phyloP scores from a whole-genome alignment of 1,140 invertebrate species.

The Habropoda laboriosa region DNA sequence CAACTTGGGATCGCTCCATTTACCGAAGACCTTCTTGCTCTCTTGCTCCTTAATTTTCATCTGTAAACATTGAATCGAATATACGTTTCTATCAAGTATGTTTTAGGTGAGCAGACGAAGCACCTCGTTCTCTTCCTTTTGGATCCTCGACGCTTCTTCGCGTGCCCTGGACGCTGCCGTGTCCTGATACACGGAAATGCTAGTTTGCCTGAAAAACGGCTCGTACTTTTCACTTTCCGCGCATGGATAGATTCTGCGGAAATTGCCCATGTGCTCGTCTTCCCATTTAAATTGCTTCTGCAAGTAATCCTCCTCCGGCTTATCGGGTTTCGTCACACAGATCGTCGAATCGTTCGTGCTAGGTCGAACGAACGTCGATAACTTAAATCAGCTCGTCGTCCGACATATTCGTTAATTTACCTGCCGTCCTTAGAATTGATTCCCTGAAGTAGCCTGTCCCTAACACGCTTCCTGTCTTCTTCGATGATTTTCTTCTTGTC shows the following conservation, averaged over 20 bases:
- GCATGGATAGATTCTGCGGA: constrained; percentile 72
- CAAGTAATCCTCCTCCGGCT: constrained; percentile 66
- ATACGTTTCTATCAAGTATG: neutral
- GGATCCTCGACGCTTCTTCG: constrained; percentile 85
- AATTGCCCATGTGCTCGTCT: constrained; percentile 87
- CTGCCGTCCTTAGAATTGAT: constrained; percentile 76
- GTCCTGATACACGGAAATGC: constrained; percentile 88
- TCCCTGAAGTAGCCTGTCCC: constrained; percentile 85
- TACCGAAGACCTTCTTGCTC: constrained; percentile 63
- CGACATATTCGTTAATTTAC: constrained; percentile 45
- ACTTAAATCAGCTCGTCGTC: neutral
- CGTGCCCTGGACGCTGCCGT: constrained; percentile 89
- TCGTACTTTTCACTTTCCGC: constrained; percentile 84
- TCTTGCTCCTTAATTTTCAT: constrained; percentile 70
- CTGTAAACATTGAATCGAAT: constrained; percentile 48
- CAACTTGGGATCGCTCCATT: constrained; percentile 69
- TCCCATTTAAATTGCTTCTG: constrained; percentile 89
- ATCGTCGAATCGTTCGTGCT: constrained; percentile 54
- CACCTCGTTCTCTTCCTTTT: constrained; percentile 85
- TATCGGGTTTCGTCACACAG: constrained; percentile 63
- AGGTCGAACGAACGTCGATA: neutral
- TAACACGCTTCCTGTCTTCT: constrained; percentile 86
- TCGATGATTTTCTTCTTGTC: constrained; percentile 89
- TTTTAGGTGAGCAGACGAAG: neutral
- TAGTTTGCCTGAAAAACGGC: constrained; percentile 88